Percentiles rank a stretch among this genome's conserved stretches.
phyloP scores from a whole-genome alignment of 35 echinoderm and acorn worm species.

The Lytechinus pictus region DNA sequence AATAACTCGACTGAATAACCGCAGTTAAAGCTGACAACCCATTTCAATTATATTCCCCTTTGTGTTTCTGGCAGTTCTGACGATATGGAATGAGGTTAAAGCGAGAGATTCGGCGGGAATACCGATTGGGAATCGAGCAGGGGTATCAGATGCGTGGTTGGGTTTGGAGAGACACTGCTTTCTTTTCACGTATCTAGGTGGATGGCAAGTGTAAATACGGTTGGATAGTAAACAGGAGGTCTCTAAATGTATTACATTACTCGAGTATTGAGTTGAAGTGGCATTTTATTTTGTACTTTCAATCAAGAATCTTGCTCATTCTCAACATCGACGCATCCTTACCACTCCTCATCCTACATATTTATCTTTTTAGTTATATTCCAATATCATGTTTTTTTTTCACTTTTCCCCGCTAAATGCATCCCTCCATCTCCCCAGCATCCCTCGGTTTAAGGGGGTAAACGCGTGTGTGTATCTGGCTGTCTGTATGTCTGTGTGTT shows the following conservation, averaged over 20 bases:
- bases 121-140: not conserved
- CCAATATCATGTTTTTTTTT: too few species aligned
- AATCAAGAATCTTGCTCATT: not conserved
- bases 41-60: not conserved
- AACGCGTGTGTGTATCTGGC: too few species aligned
- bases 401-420: too few species aligned
- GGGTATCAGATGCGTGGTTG: not conserved
- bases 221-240: not conserved
- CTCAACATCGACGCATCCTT: not conserved
- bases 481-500: too few species aligned
- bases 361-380: too few species aligned
- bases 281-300: not conserved
- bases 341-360: too few species aligned
- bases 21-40: not conserved
- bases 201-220: not conserved
- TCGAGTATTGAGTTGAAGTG: not conserved
- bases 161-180: not conserved
- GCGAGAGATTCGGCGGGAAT: not conserved
- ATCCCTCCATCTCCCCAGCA: too few species aligned
- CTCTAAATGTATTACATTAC: not conserved
- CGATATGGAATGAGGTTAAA: constrained; percentile 6
- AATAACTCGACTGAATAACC: not conserved
- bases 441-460: too few species aligned
- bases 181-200: constrained; percentile 1
- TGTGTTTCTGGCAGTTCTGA: not conserved